Evolutionary conservation across 2,888 invertebrate genomes (phyloP).

Genomic region (Melanostoma mellinum): DNA sequence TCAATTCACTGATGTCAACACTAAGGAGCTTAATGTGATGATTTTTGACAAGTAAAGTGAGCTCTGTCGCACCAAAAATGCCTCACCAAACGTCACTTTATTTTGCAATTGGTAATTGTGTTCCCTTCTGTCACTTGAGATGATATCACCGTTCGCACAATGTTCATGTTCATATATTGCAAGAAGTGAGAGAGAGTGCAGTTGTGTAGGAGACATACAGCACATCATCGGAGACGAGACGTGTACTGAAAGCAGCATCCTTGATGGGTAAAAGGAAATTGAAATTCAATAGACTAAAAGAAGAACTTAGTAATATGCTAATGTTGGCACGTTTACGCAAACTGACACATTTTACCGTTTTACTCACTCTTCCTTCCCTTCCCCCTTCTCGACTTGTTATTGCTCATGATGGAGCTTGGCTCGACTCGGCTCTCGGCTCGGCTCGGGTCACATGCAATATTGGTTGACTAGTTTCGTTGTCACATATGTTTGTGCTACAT

Average conservation of each 20-base stretch:
- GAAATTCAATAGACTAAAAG: conserved; percentile 69
- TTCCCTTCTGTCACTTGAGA: conserved; percentile 37
- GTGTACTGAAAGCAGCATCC: conserved; percentile 37
- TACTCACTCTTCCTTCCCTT: neutral
- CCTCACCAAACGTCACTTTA: conserved; percentile 35
- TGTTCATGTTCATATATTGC: neutral
- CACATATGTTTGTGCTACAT: conserved; percentile 56
- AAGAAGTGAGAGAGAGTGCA: conserved; percentile 1
- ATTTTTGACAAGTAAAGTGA: conserved; percentile 58
- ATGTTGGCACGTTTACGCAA: conserved; percentile 59
- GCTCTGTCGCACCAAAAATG: neutral
- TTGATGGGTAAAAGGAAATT: conserved; percentile 46
- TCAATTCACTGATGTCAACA: neutral
- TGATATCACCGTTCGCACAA: conserved; percentile 11
- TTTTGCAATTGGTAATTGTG: conserved; percentile 48
- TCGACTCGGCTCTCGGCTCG: neutral
- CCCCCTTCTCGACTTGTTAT: neutral
- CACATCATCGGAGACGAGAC: too few species aligned
- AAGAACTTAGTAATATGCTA: conserved; percentile 67
- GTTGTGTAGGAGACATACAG: neutral
- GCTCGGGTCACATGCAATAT: neutral
- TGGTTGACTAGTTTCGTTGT: conserved; percentile 34
- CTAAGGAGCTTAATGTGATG: conserved; percentile 53
- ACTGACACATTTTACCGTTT: conserved; percentile 49
- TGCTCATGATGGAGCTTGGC: too few species aligned